A percentile compares a stretch with the other conserved stretches of the same genome.
phyloP scores from a whole-genome alignment of 1,140 invertebrate species.

The Hesperophylax magnus region DNA sequence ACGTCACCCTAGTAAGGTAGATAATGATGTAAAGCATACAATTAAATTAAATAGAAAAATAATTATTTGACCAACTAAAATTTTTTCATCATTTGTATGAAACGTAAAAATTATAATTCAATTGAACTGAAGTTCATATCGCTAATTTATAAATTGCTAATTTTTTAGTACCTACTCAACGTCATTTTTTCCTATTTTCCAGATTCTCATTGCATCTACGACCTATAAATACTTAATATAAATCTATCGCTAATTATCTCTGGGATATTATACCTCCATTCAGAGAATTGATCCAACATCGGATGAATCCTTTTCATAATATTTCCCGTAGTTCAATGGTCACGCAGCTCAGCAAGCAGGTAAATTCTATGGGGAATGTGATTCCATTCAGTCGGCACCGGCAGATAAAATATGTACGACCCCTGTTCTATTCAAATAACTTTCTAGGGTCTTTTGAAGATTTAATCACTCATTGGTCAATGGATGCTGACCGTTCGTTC shows the following conservation, averaged over 20 bases:
- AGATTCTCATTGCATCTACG: neutral
- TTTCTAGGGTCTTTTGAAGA: conserved; percentile 29
- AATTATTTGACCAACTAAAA: too few species aligned
- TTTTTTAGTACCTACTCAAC: too few species aligned
- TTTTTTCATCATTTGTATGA: too few species aligned
- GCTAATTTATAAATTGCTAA: too few species aligned
- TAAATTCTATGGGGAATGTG: conserved; percentile 1
- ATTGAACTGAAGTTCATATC: too few species aligned
- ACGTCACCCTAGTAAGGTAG: too few species aligned
- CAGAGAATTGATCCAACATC: neutral
- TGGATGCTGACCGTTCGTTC: neutral
- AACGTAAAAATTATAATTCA: too few species aligned
- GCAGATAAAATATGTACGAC: conserved; percentile 15
- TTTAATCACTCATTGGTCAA: conserved; percentile 31
- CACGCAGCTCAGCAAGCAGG: neutral
- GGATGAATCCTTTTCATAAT: conserved; percentile 6
- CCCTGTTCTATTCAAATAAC: conserved; percentile 20
- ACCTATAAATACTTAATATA: neutral
- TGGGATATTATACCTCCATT: neutral
- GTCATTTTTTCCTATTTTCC: too few species aligned
- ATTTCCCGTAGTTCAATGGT: neutral
- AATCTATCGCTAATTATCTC: too few species aligned
- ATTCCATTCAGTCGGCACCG: conserved; percentile 16
- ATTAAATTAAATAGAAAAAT: too few species aligned
- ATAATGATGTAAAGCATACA: too few species aligned